Evolutionary conservation across 2,797 vertebrate species (phyloP).

Genomic region (Valencia hispanica): DNA sequence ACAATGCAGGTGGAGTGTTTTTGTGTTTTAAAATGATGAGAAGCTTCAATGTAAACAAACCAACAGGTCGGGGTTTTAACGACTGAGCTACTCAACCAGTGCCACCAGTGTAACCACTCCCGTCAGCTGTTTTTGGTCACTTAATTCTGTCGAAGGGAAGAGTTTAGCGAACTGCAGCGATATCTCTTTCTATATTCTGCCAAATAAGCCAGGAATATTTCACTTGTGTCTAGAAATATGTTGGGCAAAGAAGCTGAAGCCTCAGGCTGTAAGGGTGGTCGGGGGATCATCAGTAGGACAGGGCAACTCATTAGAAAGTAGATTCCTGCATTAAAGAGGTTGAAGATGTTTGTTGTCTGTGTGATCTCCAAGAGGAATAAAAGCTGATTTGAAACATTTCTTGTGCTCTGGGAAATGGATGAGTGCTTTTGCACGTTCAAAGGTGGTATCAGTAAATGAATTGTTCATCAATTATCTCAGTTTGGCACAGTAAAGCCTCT

Average conservation of each 20-base stretch:
- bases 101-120: slow-evolving; percentile 12
- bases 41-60: slow-evolving; percentile 13
- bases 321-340: background rate
- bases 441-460: background rate
- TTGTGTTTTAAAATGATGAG: background rate
- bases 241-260: slow-evolving; percentile 33
- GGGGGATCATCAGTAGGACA: background rate
- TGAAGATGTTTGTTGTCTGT: background rate
- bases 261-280: slow-evolving; percentile 23
- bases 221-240: slow-evolving; percentile 18
- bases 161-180: background rate
- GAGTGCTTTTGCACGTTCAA: background rate
- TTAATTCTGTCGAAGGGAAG: slow-evolving; percentile 19
- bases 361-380: background rate
- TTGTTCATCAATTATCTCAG: background rate
- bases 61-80: slow-evolving; percentile 7
- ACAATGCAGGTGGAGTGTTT: background rate
- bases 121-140: slow-evolving; percentile 26
- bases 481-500: background rate
- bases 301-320: background rate
- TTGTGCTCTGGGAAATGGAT: background rate
- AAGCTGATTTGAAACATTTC: background rate
- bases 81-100: slow-evolving; percentile 23
- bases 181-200: background rate
- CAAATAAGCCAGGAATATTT: background rate